phyloP scores from a whole-genome alignment of 1,140 invertebrate species.

The Aphidius gifuensis region DNA sequence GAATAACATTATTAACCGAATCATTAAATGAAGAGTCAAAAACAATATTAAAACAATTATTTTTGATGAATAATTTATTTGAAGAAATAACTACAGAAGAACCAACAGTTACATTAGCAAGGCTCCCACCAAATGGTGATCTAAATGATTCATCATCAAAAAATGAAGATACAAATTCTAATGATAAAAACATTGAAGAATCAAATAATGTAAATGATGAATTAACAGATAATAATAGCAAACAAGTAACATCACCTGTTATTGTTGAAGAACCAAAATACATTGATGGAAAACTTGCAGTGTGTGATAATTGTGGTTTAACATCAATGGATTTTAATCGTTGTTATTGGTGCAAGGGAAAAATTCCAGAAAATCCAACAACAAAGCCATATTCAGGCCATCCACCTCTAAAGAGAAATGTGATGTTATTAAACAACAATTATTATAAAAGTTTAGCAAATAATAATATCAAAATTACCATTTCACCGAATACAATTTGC shows the following conservation, averaged over 20 bases:
- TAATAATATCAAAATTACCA: slow-evolving; percentile 25
- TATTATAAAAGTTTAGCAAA: slow-evolving; percentile 40
- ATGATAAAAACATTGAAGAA: too few species aligned
- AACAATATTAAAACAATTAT: slow-evolving; percentile 64
- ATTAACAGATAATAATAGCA: slow-evolving; percentile 42
- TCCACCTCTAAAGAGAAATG: slow-evolving; percentile 34
- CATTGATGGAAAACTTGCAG: slow-evolving; percentile 66
- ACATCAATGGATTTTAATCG: slow-evolving; percentile 69
- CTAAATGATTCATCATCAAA: slow-evolving; percentile 11
- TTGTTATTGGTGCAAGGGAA: slow-evolving; percentile 64
- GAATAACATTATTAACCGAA: slow-evolving; percentile 76
- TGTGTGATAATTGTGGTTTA: slow-evolving; percentile 71
- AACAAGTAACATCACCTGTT: slow-evolving; percentile 19
- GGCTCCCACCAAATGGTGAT: slow-evolving; percentile 64
- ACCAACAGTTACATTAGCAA: slow-evolving; percentile 77
- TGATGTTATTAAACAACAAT: slow-evolving; percentile 36
- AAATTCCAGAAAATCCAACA: slow-evolving; percentile 57
- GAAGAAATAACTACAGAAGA: slow-evolving; percentile 71
- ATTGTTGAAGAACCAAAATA: slow-evolving; percentile 53
- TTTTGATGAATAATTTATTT: slow-evolving; percentile 55
- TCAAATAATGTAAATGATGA: too few species aligned
- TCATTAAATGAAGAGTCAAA: slow-evolving; percentile 66
- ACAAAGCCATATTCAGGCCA: slow-evolving; percentile 33
- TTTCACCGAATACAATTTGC: too few species aligned
- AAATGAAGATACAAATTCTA: neutral